phyloP scores from a whole-genome alignment of 2,888 invertebrate genomes.

The Apantesis nais region DNA sequence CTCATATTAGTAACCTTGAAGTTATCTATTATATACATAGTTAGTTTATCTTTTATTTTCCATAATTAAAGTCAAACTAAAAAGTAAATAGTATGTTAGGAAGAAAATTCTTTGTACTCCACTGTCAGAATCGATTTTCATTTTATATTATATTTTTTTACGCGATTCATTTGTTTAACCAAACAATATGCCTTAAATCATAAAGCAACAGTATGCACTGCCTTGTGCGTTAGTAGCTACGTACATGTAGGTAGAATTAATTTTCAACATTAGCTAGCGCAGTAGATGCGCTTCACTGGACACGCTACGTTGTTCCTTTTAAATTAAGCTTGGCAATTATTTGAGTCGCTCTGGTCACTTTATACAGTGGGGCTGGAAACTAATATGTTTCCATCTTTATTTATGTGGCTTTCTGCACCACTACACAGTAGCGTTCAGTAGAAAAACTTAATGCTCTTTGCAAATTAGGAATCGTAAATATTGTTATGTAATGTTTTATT shows the following conservation, averaged over 20 bases:
- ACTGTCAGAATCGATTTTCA: too few relatives aligned
- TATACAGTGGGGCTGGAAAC: slow-evolving; percentile 17
- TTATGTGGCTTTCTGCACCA: slow-evolving; percentile 21
- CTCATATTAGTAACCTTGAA: background rate
- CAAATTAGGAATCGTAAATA: background rate
- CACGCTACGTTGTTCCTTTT: slow-evolving; percentile 31
- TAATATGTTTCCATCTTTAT: slow-evolving; percentile 35
- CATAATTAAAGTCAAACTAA: too few relatives aligned
- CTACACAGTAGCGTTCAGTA: background rate
- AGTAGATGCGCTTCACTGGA: slow-evolving; percentile 32
- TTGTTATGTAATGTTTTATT: background rate
- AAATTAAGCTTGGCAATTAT: slow-evolving; percentile 50
- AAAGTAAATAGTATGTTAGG: background rate
- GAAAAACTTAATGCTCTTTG: background rate
- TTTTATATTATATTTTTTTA: background rate
- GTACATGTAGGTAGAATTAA: background rate
- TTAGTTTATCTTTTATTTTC: too few relatives aligned
- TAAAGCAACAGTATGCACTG: background rate
- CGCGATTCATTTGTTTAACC: background rate
- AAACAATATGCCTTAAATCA: background rate
- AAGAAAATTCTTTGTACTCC: too few relatives aligned
- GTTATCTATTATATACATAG: background rate
- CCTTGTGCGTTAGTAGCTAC: background rate
- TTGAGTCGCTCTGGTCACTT: slow-evolving; percentile 39
- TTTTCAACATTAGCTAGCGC: background rate